Percentiles rank a stretch among this genome's conserved stretches.
phyloP scores from a whole-genome alignment of 53 echinoderm and acorn worm genomes.

The Crossaster papposus region DNA sequence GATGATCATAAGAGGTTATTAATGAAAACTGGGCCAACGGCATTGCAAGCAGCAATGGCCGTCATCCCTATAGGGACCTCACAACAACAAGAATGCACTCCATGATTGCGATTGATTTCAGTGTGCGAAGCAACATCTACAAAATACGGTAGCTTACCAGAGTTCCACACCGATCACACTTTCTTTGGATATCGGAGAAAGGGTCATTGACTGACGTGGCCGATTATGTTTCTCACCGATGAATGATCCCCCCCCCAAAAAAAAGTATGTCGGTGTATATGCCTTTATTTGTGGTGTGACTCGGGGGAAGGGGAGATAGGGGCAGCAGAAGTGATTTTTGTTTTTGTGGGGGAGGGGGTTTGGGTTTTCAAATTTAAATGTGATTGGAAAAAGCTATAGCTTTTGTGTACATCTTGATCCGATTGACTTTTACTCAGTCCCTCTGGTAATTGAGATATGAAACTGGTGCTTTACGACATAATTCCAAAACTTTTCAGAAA shows the following conservation, averaged over 20 bases:
- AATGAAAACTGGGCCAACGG: slow-evolving; percentile 16
- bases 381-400: neutral
- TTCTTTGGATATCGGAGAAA: neutral
- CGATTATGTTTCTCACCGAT: neutral
- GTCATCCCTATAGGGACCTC: neutral
- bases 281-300: neutral
- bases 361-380: neutral
- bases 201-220: neutral
- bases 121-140: neutral
- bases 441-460: neutral
- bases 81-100: slow-evolving; percentile 3
- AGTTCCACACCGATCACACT: neutral
- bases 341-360: neutral
- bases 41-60: neutral
- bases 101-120: slow-evolving; percentile 11
- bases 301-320: neutral
- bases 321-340: neutral
- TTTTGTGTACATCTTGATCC: neutral
- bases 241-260: neutral
- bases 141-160: neutral
- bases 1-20: neutral
- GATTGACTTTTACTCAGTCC: neutral
- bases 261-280: neutral
- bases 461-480: neutral
- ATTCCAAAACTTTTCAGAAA: too few relatives aligned